phyloP scores from a whole-genome alignment of 2,888 invertebrate genomes.

The Polyommatus icarus region DNA sequence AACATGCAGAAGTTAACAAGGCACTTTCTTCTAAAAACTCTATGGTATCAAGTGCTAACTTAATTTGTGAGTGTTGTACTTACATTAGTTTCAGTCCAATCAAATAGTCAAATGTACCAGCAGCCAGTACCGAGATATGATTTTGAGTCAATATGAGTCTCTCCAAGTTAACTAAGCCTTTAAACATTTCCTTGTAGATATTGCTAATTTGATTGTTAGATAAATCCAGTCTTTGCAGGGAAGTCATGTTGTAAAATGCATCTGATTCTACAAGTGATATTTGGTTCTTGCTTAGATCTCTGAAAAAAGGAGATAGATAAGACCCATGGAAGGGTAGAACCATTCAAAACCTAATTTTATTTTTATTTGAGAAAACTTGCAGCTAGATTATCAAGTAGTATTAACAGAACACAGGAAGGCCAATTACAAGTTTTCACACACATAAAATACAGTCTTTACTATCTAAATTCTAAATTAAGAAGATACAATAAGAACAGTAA shows the following conservation, averaged over 20 bases:
- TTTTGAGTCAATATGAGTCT: slow-evolving; percentile 86
- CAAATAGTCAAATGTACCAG: slow-evolving; percentile 86
- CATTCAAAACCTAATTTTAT: not conserved
- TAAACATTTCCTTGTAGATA: slow-evolving; percentile 85
- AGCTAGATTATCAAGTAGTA: too few species aligned
- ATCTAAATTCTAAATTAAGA: not conserved
- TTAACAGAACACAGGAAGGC: too few species aligned
- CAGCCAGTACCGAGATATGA: slow-evolving; percentile 84
- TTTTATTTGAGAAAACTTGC: too few species aligned
- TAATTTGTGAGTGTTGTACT: slow-evolving; percentile 55
- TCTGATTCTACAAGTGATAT: slow-evolving; percentile 86
- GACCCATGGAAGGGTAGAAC: not conserved
- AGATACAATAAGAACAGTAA: not conserved
- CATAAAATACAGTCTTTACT: too few species aligned
- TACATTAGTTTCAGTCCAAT: slow-evolving; percentile 86
- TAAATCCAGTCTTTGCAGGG: slow-evolving; percentile 85
- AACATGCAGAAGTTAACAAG: not conserved
- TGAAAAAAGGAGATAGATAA: slow-evolving; percentile 53
- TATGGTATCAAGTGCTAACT: too few species aligned
- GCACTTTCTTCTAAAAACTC: not conserved
- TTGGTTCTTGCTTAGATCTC: slow-evolving; percentile 90
- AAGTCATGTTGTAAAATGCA: slow-evolving; percentile 87
- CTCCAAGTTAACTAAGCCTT: slow-evolving; percentile 84
- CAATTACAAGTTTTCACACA: too few species aligned
- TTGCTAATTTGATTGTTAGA: slow-evolving; percentile 85